phyloP scores from a whole-genome alignment of 2,113 vertebrate species.

The Neopipo cinnamomea region DNA sequence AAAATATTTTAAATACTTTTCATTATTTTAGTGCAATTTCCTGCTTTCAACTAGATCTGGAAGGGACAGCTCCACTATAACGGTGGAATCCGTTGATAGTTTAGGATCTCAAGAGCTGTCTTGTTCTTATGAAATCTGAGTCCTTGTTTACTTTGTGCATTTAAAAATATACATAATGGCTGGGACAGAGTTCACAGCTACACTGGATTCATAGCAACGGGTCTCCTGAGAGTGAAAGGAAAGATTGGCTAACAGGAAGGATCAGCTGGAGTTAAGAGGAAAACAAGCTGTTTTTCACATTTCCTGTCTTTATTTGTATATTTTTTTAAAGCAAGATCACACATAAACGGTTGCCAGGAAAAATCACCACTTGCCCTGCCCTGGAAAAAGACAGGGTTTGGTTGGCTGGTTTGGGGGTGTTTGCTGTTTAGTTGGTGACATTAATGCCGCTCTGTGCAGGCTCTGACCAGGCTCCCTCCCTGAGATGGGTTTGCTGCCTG shows the following conservation, averaged over 20 bases:
- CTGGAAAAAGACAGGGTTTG: slow-evolving; percentile 3
- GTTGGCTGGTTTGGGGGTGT: background rate
- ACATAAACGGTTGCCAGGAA: slow-evolving; percentile 8
- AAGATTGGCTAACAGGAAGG: background rate
- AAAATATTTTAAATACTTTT: background rate
- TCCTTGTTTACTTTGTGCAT: background rate
- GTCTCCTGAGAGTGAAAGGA: slow-evolving; percentile 9
- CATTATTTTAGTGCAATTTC: background rate
- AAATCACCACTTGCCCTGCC: background rate
- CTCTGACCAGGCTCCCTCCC: background rate
- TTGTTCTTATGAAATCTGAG: background rate
- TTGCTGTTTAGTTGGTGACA: background rate
- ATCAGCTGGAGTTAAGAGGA: background rate
- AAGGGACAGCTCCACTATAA: background rate
- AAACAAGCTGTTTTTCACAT: background rate
- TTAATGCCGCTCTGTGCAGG: background rate
- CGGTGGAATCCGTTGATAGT: fast-evolving
- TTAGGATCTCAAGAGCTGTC: background rate
- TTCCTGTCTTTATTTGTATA: slow-evolving; percentile 14
- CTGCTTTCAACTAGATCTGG: background rate
- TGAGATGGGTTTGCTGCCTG: background rate
- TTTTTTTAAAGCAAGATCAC: background rate
- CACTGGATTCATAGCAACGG: background rate
- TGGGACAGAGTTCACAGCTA: background rate
- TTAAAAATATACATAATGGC: background rate